A percentile compares a stretch with the other conserved stretches of the same genome.
Conservation (phyloP, 2,797 vertebrate genomes). For the Neopelma chrysocephalum region DNA sequence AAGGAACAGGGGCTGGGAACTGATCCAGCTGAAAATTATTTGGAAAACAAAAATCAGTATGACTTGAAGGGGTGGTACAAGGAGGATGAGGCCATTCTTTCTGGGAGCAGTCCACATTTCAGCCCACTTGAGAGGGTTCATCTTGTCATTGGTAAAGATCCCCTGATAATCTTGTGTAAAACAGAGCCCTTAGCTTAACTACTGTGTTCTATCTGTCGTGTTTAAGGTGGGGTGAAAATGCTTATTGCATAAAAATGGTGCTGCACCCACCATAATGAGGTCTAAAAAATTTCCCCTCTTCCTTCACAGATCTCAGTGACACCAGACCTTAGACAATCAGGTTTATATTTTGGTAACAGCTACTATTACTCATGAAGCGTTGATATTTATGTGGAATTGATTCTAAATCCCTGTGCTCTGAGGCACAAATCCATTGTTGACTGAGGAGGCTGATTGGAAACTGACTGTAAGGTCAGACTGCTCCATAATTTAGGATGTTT, state of each 20-base stretch:
- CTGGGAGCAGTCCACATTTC: neutral
- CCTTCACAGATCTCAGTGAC: neutral
- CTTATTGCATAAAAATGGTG: neutral
- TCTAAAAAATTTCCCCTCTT: neutral
- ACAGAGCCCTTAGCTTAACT: neutral
- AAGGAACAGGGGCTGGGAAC: neutral
- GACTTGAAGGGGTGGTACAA: neutral
- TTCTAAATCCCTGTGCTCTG: neutral
- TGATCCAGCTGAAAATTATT: neutral
- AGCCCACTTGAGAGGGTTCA: neutral
- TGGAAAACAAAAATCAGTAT: neutral
- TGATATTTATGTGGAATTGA: slow-evolving; percentile 5
- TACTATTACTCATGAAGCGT: neutral
- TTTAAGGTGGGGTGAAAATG: neutral
- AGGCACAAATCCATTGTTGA: neutral
- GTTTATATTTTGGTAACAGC: neutral
- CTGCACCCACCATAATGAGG: neutral
- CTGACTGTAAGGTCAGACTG: neutral
- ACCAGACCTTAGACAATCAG: neutral
- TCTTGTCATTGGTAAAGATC: neutral
- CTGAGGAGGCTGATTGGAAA: neutral
- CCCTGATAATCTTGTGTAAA: neutral
- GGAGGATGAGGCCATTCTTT: neutral
- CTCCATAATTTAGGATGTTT: neutral
- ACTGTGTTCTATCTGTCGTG: neutral